phyloP scores from a whole-genome alignment of 2,888 invertebrate species.

The Drosophila hamatofila region DNA sequence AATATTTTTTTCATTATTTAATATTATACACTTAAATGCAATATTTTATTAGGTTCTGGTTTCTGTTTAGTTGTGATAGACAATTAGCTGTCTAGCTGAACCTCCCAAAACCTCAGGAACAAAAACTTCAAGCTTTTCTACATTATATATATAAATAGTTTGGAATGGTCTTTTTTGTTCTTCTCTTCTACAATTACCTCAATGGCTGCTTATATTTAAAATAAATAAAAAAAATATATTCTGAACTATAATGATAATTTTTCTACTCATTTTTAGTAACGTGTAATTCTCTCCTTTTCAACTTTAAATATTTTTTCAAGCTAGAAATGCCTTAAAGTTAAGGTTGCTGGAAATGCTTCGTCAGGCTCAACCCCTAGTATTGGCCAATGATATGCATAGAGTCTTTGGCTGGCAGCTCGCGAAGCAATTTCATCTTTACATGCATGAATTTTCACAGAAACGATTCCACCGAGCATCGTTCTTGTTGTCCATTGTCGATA shows the following conservation, averaged over 20 bases:
- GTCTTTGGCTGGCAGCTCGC: conserved; percentile 31
- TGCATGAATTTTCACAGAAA: conserved; percentile 69
- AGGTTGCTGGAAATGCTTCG: conserved; percentile 8
- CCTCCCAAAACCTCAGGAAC: neutral
- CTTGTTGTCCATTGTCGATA: conserved; percentile 56
- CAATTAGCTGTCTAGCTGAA: no score
- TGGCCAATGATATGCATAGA: conserved; percentile 48
- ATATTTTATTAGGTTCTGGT: no score
- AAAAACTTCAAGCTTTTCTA: conserved; percentile 16
- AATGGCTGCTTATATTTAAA: conserved; percentile 51
- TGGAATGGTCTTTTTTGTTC: neutral
- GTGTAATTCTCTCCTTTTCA: neutral
- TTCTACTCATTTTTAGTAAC: conserved; percentile 4
- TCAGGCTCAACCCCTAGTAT: neutral
- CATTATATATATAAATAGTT: neutral
- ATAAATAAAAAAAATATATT: conserved; percentile 61
- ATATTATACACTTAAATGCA: no score
- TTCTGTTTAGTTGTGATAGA: no score
- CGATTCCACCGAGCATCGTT: conserved; percentile 70
- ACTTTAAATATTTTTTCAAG: neutral
- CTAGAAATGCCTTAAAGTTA: conserved; percentile 9
- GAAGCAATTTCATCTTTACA: conserved; percentile 65
- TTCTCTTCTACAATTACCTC: conserved; percentile 30
- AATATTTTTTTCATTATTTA: no score
- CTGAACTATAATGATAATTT: conserved; percentile 71